Percentiles rank a stretch among this genome's conserved stretches.
Evolutionary conservation across 2,113 vertebrate genomes (phyloP).

Genomic region (Panthera leo): DNA sequence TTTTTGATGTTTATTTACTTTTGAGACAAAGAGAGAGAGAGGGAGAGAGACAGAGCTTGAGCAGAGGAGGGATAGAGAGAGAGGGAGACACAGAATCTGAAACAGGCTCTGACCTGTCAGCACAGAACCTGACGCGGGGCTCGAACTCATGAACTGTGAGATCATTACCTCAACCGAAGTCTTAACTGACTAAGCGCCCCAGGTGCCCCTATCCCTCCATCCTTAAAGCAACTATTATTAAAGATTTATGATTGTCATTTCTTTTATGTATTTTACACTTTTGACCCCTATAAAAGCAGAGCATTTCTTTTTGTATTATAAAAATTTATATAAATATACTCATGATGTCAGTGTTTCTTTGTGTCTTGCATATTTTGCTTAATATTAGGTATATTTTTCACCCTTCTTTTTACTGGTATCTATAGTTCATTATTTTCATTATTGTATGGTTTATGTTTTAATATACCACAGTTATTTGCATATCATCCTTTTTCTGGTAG

Average conservation of each 20-base stretch:
- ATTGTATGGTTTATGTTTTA: neutral
- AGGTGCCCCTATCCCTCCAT: neutral
- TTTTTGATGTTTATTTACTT: no score
- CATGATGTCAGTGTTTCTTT: neutral
- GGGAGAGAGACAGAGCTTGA: no score
- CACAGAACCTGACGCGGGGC: no score
- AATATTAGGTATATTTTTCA: neutral
- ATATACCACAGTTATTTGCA: neutral
- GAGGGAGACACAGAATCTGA: no score
- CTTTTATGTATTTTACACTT: neutral
- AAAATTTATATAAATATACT: neutral
- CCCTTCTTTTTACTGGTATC: neutral
- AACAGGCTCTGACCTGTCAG: no score
- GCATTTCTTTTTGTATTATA: neutral
- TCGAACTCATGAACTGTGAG: no score
- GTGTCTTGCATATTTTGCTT: neutral
- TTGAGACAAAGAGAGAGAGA: no score
- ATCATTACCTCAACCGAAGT: no score
- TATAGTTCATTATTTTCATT: neutral
- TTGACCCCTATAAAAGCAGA: neutral
- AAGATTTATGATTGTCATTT: neutral
- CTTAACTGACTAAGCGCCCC: no score
- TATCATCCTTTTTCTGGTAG: neutral
- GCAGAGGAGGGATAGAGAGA: no score
- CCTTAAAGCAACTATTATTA: neutral